These are phyloP conservation scores for Euzophera pinguis DNA, from an alignment of 2,888 invertebrate genomes.

Conservation along the genomic window DNA sequence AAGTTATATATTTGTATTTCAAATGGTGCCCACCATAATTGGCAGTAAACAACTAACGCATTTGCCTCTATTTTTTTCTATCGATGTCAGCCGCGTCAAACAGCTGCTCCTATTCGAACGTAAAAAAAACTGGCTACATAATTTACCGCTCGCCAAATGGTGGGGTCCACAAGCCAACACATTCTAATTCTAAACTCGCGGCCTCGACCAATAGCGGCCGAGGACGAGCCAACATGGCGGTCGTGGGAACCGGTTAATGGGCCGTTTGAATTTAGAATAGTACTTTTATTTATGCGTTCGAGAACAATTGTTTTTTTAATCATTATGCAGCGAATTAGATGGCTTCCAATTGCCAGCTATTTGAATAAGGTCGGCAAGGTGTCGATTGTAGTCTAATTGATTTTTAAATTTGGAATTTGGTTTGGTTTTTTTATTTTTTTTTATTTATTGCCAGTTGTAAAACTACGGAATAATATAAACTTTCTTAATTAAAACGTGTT, in stretches of 20 bases:
- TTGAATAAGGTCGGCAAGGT: conserved; percentile 22
- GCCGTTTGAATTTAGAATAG: conserved; percentile 78
- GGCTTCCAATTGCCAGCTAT: conserved; percentile 3
- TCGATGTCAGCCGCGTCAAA: conserved; percentile 32
- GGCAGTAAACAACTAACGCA: conserved; percentile 7
- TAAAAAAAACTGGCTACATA: conserved; percentile 67
- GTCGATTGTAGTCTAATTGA: conserved; percentile 13
- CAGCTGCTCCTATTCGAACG: conserved; percentile 70
- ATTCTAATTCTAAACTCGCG: conserved; percentile 77
- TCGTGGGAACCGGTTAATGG: conserved; percentile 79
- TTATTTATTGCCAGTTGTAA: conserved; percentile 10
- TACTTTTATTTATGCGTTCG: conserved; percentile 72
- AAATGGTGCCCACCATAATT: conserved; percentile 22
- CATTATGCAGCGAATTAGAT: conserved; percentile 14
- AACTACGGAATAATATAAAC: not conserved
- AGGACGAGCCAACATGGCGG: conserved; percentile 77
- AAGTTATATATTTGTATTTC: conserved; percentile 17
- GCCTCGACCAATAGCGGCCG: conserved; percentile 76
- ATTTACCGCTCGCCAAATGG: conserved; percentile 77
- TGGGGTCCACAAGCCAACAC: conserved; percentile 59
- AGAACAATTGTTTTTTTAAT: conserved; percentile 63
- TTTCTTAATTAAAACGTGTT: conserved; percentile 3
- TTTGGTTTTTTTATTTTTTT: conserved; percentile 8
- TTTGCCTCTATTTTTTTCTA: conserved; percentile 32
- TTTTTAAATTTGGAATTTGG: not conserved